Base-by-base conservation (phyloP, 2,888 invertebrate genomes). In the Pheosia tremula region DNA sequence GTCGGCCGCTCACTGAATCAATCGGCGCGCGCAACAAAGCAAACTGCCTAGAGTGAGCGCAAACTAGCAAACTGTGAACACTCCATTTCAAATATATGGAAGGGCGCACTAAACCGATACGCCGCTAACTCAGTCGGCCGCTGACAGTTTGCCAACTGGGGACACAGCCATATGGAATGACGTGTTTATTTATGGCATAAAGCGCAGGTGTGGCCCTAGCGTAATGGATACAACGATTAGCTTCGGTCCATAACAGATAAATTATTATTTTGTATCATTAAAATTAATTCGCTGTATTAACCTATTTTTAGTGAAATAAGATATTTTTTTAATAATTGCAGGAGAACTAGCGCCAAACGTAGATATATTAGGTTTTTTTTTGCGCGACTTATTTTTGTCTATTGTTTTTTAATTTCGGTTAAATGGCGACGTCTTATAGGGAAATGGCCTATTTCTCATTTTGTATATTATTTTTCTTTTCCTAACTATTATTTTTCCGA, bases 401-500 rank as follows among this genome's bases (percentile, higher is more conserved):
- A 9, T 47, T 47, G 11, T n/a, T n/a, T n/a, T 47, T 47, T 11
- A 4, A 47, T 47, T n/a, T 11, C 4, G 5, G n/a, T n/a, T n/a
- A n/a, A 11, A 11, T 45, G 45, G 45, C 45, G 10, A 45, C 9
- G n/a, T n/a, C 47, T 41, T 41, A 8, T 41, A 41, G 5, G 1
- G 0, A 7, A 41, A 5, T 41, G 5, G 8, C 41, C 8, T 8
- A n/a, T 9, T n/a, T 47, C 53, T 53, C 11, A 36, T 53, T 53
- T 53, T 53, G 53, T 53, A 53, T 47, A 47, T 47, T 45, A n/a
- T 47, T n/a, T 41, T 11, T n/a, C 47, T 47, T 47, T 47, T 47
- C 47, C 24, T 2, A 24, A 47, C 10, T 5, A 10, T 9, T 9
- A 5, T 8, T 45, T 9, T 9, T 45, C 3, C 3, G 43, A 39